Percentiles rank a stretch among this genome's conserved stretches.
Evolutionary conservation across 2,797 vertebrate species (phyloP).

Genomic region (Ptychadena robeensis): DNA sequence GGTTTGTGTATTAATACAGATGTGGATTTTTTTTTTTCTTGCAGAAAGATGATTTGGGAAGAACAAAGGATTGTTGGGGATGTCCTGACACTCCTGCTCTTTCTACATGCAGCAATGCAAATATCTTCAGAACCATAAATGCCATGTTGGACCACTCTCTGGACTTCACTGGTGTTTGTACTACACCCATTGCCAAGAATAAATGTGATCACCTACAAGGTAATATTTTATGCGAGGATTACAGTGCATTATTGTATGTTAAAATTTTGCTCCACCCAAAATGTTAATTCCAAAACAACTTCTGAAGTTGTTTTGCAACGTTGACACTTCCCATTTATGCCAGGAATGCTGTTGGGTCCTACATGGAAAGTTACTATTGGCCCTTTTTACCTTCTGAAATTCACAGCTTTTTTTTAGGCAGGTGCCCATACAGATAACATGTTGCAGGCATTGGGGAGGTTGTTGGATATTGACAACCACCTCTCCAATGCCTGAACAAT

Average conservation of each 20-base stretch:
- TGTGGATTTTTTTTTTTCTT: slow-evolving; percentile 8
- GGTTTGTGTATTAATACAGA: neutral
- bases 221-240: slow-evolving; percentile 63
- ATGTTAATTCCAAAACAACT: too few species aligned
- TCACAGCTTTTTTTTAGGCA: too few species aligned
- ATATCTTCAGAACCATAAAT: slow-evolving; percentile 95
- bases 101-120: slow-evolving; percentile 95
- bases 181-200: slow-evolving; percentile 85
- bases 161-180: slow-evolving; percentile 94
- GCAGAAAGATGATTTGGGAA: slow-evolving; percentile 79
- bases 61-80: slow-evolving; percentile 85
- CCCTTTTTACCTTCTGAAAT: too few species aligned
- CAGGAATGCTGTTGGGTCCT: too few species aligned
- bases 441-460: too few species aligned
- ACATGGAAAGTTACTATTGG: too few species aligned
- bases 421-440: too few species aligned
- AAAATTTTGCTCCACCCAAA: too few species aligned
- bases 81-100: slow-evolving; percentile 82
- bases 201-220: slow-evolving; percentile 84
- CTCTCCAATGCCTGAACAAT: too few species aligned
- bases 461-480: too few species aligned
- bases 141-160: slow-evolving; percentile 94
- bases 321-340: too few species aligned
- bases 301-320: too few species aligned
- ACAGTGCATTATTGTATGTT: neutral